Base-by-base conservation (phyloP, 2,113 vertebrate genomes). In the Cavia porcellus region DNA sequence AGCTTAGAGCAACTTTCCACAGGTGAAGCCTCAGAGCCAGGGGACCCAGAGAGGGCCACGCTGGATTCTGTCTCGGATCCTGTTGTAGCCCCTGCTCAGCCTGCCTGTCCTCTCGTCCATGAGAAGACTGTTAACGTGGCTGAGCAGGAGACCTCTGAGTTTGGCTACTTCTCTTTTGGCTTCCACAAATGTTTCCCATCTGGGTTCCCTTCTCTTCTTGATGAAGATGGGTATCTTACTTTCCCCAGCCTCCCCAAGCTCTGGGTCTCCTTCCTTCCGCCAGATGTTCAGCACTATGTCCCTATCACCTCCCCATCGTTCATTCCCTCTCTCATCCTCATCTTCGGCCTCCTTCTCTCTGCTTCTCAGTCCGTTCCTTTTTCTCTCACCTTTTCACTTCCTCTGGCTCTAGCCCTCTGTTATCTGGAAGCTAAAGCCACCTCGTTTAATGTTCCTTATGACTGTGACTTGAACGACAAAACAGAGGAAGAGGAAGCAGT, bases 401-500 rank as follows among this genome's bases (percentile, higher is more conserved):
- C 99, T 98, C 99, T 99, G 0, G 99, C 99, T 97, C 98, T 99
- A 94, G 99, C 99, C 66, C 99, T 99, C 93, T 99, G 99, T 98
- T 99, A 99, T 97, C 98, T 99, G 92, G 99, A 99, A 99, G 99
- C 98, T 79, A 98, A 99, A 97, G 98, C 98, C 32, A 98, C 98
- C 64, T 96, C 98, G 94, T 98, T 98, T 97, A 98, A 93, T 89
- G 92, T 97, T 93, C 98, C 96, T 98, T 98, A 86, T 97, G 98
- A 98, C 96, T 97, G 61, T 98, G 98, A 98, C 94, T 96, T 94
- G 94, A 99, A 97, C 98, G 98, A 98, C 95, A 99, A 98, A 98
- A 96, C 97, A 98, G 98, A 99, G 98, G 99, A 98, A 96, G 99
- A 99, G 97, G 99, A 99, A 98, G 98, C 98, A 57, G 98, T 99